Base-by-base conservation (phyloP, 2,797 vertebrate species). In the Gymnothorax reevesii region DNA sequence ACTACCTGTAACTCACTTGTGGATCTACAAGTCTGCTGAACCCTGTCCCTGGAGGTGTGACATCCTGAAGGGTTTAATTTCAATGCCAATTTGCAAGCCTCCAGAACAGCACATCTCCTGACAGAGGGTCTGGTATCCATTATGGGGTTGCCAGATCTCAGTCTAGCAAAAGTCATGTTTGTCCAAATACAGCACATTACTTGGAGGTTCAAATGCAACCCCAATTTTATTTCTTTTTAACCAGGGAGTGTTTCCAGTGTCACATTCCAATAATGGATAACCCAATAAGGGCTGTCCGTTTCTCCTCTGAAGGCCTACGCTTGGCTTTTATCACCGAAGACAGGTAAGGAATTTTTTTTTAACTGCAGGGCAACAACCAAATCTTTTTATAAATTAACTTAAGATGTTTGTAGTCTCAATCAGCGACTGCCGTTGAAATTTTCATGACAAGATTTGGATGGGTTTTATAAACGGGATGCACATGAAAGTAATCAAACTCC, bases 271-370 rank as follows among this genome's bases (percentile, higher is more conserved):
- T 83, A 82, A 86, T 87, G 86, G 94, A 92, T 86, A 96, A 97
- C 91, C 96, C 98, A 27, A 95, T 99, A 92, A 96, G 97, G 9
- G 96, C 98, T 0, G 95, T 99, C 87, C 97, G 96, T 88, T 99
- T 99, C 93, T 99, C 98, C 12, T 97, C 97, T 0, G 96, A 97
- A 87, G 97, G 97, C 79, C 90, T 98, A 86, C 96, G 98, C 89
- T 89, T 99, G 85, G 97, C 97, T 0, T 97, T 98, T 0, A 97
- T 99, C 90, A 98, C 97, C 0, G 97, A 99, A 0, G 97, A 98
- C 95, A 97, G 97, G 99, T 98, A 89, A 96, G 90, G 1, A 0
- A 7, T 20, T 52, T 5, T 2, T 57, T 57, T 13, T 17, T 4
- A 9, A 8, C 20, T 12, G n/a, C 49, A 54, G 20, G 8, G 7